Evolutionary conservation across 2,888 invertebrate genomes (phyloP), one percentile per base, ranked within the genome.

Genomic region (Drosophila limbata): DNA sequence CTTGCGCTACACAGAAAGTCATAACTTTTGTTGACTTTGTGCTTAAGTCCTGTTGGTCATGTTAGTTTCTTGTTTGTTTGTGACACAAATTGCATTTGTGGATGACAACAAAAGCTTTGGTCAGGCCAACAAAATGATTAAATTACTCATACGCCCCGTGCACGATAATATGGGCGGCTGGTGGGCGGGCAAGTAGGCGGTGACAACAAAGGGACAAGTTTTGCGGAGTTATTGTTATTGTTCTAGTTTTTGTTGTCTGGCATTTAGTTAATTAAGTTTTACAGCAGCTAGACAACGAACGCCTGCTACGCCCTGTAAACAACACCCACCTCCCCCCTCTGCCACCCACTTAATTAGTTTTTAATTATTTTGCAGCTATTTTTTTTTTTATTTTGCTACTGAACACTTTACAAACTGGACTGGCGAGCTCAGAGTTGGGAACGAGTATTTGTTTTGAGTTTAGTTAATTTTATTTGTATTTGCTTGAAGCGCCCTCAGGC

Each of bases 401-500:
- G 28, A 63, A 60, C 56, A 51, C 59, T 69, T 61, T 81, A 51
- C 33, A 53, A 69, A 42, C 45, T 60, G 60, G 48, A 59, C 62
- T 51, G 37, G 47, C 33, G 66, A 33, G 53, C 60, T 33, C 47
- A 25, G 72, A 56, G 75, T 69, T 74, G 67, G 44, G 28, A 28
- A 8, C 28, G 28, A 28, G 65, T 66, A 77, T 73, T 68, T 73
- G 69, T 74, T 79, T 77, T 72, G 73, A 72, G 84, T 81, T 82
- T 72, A 81, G 79, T 81, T 84, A 81, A 84, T 86, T 86, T 86
- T 84, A 81, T 84, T 84, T 86, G 84, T 86, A 86, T 84, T 81
- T 75, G 79, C 68, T 47, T 63, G 57, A 52, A 60, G 40, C 62
- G 62, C 72, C 77, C 67, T 56, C 72, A 69, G 77, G 53, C 66